phyloP scores from a whole-genome alignment of 2,113 vertebrate species.

The Galeopterus variegatus region DNA sequence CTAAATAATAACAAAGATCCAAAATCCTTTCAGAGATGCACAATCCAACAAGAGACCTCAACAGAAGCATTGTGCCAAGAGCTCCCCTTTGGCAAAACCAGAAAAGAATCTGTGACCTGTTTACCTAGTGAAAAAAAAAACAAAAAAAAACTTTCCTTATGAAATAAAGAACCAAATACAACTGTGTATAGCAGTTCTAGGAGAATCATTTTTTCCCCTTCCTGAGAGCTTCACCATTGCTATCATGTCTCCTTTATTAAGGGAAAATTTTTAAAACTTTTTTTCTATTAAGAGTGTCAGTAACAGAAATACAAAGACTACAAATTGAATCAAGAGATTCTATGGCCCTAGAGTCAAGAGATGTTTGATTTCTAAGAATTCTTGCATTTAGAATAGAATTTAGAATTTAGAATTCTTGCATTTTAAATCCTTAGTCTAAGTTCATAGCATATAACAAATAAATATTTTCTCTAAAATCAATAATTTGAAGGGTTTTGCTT shows the following conservation, averaged over 20 bases:
- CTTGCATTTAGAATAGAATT: constrained; percentile 43
- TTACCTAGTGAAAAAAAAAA: not conserved
- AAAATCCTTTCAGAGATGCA: not conserved
- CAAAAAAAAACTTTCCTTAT: not conserved
- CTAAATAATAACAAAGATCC: not conserved
- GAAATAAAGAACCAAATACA: constrained; percentile 1
- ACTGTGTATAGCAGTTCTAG: not conserved
- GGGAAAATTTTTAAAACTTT: not conserved
- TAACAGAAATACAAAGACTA: constrained; percentile 18
- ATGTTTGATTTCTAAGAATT: constrained; percentile 45
- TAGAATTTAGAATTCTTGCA: too few species aligned
- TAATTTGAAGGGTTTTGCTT: constrained; percentile 55
- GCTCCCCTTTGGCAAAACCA: not conserved
- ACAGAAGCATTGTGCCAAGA: not conserved
- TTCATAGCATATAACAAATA: constrained; percentile 18
- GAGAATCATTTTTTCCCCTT: constrained; percentile 1
- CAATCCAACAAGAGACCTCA: not conserved
- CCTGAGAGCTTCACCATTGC: not conserved
- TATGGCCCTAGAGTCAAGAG: not conserved
- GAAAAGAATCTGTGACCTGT: not conserved
- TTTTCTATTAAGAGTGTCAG: not conserved
- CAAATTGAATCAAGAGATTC: constrained; percentile 9
- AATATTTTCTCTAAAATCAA: constrained; percentile 43
- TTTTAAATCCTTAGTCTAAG: constrained; percentile 38
- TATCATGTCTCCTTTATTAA: not conserved